Base-by-base conservation (phyloP, 2,797 vertebrate genomes). In the Steatocranus sp. region DNA sequence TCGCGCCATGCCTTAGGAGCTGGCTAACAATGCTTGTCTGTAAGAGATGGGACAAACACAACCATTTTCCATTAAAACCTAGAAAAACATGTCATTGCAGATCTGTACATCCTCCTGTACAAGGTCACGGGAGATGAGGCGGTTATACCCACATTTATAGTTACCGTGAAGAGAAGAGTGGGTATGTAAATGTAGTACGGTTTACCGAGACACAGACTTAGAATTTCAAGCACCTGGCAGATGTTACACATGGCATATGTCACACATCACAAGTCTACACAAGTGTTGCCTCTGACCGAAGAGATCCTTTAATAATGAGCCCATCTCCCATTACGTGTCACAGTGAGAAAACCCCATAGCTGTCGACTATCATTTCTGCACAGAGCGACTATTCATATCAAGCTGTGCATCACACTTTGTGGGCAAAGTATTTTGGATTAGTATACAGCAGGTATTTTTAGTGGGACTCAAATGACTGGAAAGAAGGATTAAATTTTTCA, bases 1-100 rank as follows among this genome's bases (percentile, higher is more conserved):
- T 96, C 20, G 97, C 97, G 82, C 96, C 93, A 88, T 97, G 96
- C 85, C 92, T 94, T 93, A 99, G 87, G 85, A 99, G 97, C 85
- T 97, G 96, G 89, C 96, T 97, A 94, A 99, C 97, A 88, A 99
- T 95, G 90, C 87, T 96, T 6, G 96, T 96, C 98, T 99, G 96
- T 79, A 92, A 83, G 30, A 89, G 74, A 94, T 11, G n/a, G 82
- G 34, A 81, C 56, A 89, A 89, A 90, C 81, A 87, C 79, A 83
- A 66, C 63, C 41, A 82, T 79, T 89, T 88, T 32, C 76, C 34
- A 75, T 83, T 54, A 88, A 12, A 82, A 73, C 41, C 18, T 7
- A 50, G 8, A 80, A 81, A 86, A 84, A 56, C 10, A 50, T 18
- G 73, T 58, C 23, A 76, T 3, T 25, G n/a, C 27, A 50, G 53